Base-by-base conservation (phyloP, 1,140 invertebrate species). In the Papilio xuthus region DNA sequence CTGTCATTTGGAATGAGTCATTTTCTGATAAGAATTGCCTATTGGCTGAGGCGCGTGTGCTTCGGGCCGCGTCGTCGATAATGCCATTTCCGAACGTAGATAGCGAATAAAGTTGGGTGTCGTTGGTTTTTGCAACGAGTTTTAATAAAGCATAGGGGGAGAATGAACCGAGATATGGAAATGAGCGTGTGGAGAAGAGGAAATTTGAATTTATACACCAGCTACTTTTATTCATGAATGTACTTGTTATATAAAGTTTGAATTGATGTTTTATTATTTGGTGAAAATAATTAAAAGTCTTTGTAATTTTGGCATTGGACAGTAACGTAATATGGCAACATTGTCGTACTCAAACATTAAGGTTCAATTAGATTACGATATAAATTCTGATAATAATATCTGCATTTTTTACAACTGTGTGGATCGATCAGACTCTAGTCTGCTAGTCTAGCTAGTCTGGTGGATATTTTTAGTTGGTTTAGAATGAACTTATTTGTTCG, bases 1-100 rank as follows among this genome's bases (percentile, higher is more conserved):
- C 92, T 93, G 92, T 93, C 92, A 94, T 94, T 94, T 94, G 91
- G 93, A 94, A 94, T 94, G 92, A 94, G 89, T 94, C 92, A 94
- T 94, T 94, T 94, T 94, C 91, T 94, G 92, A 94, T 94, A 94
- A 94, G 92, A 93, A 92, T 93, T 90, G 89, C 90, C 92, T 93
- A 93, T 93, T 94, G 92, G 92, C 81, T 91, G 89, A 92, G 90
- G 92, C 90, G 91, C 91, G 92, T 93, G 91, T 88, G 89, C 88
- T 83, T 88, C 88, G 89, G 87, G 84, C 84, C 85, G 86, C 81
- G 79, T 82, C 85, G 78, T 86, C 90, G 91, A 94, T 94, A 93
- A 92, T 92, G 87, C 89, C 85, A 92, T 92, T 94, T 94, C 91
- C 92, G 89, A 92, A 89, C 78, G 80, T 80, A 93, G 92, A 94